A percentile compares a stretch with the other conserved stretches of the same genome.
These are phyloP conservation scores for Mylabris sibirica DNA, from an alignment of 2,888 invertebrate species.

Conservation along the genomic window DNA sequence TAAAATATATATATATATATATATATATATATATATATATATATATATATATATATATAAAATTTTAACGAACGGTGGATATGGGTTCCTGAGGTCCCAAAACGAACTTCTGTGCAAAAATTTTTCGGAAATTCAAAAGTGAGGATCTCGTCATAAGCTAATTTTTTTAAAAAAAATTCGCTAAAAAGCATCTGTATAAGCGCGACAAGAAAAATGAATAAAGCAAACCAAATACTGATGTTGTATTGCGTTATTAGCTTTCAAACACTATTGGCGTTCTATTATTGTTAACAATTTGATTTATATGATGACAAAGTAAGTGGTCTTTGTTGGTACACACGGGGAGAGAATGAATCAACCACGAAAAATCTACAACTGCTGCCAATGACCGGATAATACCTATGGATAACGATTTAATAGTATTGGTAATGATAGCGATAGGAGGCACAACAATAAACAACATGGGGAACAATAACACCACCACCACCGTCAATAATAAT, in stretches of 20 bases:
- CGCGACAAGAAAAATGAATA: neutral
- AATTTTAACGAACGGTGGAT: no score
- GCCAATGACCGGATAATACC: constrained; percentile 4
- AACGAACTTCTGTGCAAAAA: no score
- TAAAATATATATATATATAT: no score
- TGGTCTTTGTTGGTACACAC: neutral
- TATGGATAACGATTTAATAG: neutral
- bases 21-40: no score
- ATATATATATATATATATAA: no score
- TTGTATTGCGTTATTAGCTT: neutral
- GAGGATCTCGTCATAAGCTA: no score
- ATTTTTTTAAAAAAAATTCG: no score
- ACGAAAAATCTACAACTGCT: neutral
- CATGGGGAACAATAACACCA: constrained; percentile 1
- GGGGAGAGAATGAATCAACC: neutral
- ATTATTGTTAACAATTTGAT: neutral
- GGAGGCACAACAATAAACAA: neutral
- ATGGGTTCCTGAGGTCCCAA: no score
- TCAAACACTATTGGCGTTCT: neutral
- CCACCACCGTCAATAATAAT: no score
- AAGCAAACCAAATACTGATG: neutral
- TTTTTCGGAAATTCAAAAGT: no score
- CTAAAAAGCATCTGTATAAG: neutral
- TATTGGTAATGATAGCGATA: neutral
- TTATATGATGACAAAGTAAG: neutral